Percentiles rank a stretch among this genome's conserved stretches.
Conservation (phyloP, 1,140 invertebrate species). For the Octopus sinensis region DNA sequence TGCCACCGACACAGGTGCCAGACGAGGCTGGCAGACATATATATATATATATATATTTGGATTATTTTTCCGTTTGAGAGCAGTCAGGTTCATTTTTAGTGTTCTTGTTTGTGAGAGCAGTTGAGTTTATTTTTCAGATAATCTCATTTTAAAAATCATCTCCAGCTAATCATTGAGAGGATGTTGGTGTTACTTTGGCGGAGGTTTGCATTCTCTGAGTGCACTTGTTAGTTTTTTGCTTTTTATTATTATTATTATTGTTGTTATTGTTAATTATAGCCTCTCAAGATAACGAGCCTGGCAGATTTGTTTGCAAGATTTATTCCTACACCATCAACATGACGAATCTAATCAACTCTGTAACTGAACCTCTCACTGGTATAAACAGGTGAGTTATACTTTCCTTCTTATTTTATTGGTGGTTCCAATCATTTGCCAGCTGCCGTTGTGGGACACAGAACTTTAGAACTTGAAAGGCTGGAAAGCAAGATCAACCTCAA, state of each 20-base stretch:
- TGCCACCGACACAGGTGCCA: too few species aligned
- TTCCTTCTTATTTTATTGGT: not conserved
- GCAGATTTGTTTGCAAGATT: not conserved
- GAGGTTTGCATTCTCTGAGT: too few species aligned
- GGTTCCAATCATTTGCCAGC: not conserved
- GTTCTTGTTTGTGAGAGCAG: too few species aligned
- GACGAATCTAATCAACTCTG: not conserved
- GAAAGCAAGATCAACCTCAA: too few species aligned
- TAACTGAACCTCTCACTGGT: not conserved
- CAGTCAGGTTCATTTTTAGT: too few species aligned
- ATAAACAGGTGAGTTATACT: not conserved
- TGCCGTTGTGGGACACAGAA: not conserved
- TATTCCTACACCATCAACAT: slow-evolving; percentile 8
- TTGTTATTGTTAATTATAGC: not conserved
- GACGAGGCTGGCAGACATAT: too few species aligned
- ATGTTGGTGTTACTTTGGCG: too few species aligned
- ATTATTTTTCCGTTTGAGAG: too few species aligned
- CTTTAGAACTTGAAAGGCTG: not conserved
- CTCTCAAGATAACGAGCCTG: not conserved
- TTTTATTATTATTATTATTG: not conserved
- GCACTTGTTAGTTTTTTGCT: not conserved
- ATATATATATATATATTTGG: too few species aligned
- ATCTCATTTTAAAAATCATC: too few species aligned
- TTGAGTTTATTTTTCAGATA: too few species aligned
- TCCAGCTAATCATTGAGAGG: too few species aligned